A percentile compares a stretch with the other conserved stretches of the same genome.
phyloP scores from a whole-genome alignment of 2,113 vertebrate species.

The Euleptes europaea region DNA sequence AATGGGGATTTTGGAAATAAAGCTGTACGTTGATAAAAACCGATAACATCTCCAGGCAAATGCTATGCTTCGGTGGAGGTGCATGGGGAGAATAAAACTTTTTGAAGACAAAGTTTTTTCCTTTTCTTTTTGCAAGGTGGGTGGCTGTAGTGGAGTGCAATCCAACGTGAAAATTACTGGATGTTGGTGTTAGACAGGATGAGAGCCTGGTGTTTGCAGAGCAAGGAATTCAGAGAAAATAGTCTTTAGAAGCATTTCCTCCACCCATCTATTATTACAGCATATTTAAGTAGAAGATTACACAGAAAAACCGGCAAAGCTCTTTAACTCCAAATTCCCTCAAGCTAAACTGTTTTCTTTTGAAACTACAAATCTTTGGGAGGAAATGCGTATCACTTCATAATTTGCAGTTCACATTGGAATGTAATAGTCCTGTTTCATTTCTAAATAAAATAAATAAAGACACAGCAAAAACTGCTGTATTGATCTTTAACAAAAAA shows the following conservation, averaged over 20 bases:
- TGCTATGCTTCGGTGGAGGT: neutral
- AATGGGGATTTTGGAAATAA: too few species aligned
- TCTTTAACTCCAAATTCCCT: conserved; percentile 10
- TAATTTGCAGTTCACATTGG: neutral
- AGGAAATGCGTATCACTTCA: neutral
- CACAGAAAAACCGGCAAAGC: neutral
- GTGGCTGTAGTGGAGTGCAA: neutral
- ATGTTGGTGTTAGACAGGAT: neutral
- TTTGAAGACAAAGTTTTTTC: neutral
- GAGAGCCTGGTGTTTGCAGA: neutral
- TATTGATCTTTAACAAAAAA: neutral
- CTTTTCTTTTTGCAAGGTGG: neutral
- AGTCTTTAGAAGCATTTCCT: neutral
- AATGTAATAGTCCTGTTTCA: neutral
- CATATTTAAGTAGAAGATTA: conserved; percentile 7
- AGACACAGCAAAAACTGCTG: neutral
- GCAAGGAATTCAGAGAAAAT: neutral
- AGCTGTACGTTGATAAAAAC: too few species aligned
- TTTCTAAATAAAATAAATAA: neutral
- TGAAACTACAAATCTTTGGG: neutral
- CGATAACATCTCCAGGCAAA: neutral
- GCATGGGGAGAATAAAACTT: too few species aligned
- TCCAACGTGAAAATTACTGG: neutral
- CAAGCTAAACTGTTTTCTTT: conserved; percentile 11
- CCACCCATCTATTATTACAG: neutral